phyloP scores from a whole-genome alignment of 2,888 invertebrate species.

The Aphidius colemani region DNA sequence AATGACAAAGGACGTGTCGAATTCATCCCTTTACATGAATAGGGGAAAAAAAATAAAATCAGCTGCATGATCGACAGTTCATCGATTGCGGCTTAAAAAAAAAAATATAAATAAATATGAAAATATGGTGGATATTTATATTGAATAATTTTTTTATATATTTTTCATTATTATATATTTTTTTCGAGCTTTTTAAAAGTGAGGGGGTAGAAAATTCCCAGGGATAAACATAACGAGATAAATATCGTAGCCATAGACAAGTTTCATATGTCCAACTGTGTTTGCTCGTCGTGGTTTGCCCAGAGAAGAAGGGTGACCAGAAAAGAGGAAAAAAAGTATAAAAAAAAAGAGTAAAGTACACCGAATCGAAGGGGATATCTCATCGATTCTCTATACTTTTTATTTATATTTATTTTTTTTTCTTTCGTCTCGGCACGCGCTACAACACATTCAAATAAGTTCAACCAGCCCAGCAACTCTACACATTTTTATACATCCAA shows the following conservation, averaged over 20 bases:
- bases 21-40: slow-evolving; percentile 6
- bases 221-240: slow-evolving; percentile 28
- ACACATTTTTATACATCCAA: slow-evolving; percentile 37
- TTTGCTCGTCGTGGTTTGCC: slow-evolving; percentile 1
- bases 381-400: slow-evolving; percentile 54
- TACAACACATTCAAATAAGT: slow-evolving; percentile 60
- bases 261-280: not conserved
- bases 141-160: too few species aligned
- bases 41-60: not conserved
- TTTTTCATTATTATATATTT: slow-evolving; percentile 13
- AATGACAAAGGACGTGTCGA: not conserved
- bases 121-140: not conserved
- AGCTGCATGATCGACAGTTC: slow-evolving; percentile 14
- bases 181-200: not conserved
- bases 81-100: slow-evolving; percentile 8
- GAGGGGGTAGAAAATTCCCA: slow-evolving; percentile 18
- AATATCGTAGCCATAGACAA: slow-evolving; percentile 15
- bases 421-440: slow-evolving; percentile 53
- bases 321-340: not conserved
- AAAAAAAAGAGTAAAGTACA: slow-evolving; percentile 6
- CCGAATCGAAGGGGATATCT: slow-evolving; percentile 32
- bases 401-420: slow-evolving; percentile 38
- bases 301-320: slow-evolving; percentile 2
- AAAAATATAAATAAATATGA: not conserved
- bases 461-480: slow-evolving; percentile 36